These are phyloP conservation scores for Magallana ariakensis DNA, from an alignment of 1,140 invertebrate species.

Conservation along the genomic window DNA sequence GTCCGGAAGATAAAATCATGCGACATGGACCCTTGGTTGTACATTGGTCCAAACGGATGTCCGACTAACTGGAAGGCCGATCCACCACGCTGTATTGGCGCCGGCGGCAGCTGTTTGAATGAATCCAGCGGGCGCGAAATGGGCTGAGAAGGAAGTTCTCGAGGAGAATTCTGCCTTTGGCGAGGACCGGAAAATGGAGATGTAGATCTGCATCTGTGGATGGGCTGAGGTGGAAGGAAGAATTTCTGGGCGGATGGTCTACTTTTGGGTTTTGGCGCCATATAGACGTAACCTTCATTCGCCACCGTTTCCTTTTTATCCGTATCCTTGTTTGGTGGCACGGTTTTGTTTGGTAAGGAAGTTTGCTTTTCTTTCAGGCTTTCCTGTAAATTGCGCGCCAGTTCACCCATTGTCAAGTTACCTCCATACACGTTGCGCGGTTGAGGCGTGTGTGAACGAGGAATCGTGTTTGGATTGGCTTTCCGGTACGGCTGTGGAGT, in stretches of 20 bases:
- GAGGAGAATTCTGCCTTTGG: constrained; percentile 45
- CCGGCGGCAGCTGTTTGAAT: constrained; percentile 45
- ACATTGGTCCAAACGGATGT: constrained; percentile 41
- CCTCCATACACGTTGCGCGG: constrained; percentile 49
- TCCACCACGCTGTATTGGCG: constrained; percentile 57
- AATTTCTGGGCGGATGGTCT: constrained; percentile 53
- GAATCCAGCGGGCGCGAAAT: constrained; percentile 50
- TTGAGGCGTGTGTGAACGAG: constrained; percentile 71
- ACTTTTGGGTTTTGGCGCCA: constrained; percentile 53
- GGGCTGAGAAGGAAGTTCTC: constrained; percentile 56
- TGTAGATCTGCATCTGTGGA: constrained; percentile 44
- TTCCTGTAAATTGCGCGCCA: constrained; percentile 10
- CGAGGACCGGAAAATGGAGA: constrained; percentile 46
- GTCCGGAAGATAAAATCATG: constrained; percentile 36
- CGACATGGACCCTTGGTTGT: constrained; percentile 16
- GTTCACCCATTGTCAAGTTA: not conserved
- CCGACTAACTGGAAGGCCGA: constrained; percentile 63
- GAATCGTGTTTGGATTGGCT: constrained; percentile 54
- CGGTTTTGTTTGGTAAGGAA: constrained; percentile 29
- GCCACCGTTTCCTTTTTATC: constrained; percentile 40
- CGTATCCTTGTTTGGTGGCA: constrained; percentile 39
- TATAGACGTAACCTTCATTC: constrained; percentile 46
- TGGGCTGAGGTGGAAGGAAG: constrained; percentile 55
- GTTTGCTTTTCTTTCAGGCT: constrained; percentile 43
- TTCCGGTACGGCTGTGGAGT: constrained; percentile 62